Base-by-base conservation (phyloP, 2,113 vertebrate genomes). In the Scomber colias region DNA sequence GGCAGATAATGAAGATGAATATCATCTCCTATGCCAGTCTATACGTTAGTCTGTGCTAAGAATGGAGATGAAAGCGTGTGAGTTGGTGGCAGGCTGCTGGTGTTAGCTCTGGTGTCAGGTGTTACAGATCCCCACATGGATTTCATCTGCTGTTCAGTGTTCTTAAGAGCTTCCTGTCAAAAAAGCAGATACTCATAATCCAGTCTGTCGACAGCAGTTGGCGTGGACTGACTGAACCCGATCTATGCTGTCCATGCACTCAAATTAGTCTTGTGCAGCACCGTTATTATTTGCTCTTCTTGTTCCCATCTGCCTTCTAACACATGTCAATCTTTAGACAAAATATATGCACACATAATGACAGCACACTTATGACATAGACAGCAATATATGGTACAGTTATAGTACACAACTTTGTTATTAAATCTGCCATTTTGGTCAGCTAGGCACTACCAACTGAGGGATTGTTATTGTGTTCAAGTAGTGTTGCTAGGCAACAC, bases 161-260 rank as follows among this genome's bases (percentile, higher is more conserved):
- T 75, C 56, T 44, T 61, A 54, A 83, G 65, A 86, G 68, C 68
- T 54, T 84, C 51, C 50, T 65, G 77, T 82, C 27, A 40, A n/a
- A 71, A 85, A 56, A 24, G n/a, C 51, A 77, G 74, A 87, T 71
- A 82, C 54, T 35, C 49, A 68, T 82, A 87, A 92, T 82, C 83
- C 83, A 10, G n/a, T 51, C 17, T 15, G 70, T 64, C 24, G 3
- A 60, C 78, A 62, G 75, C 66, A 71, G 64, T 77, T 19, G 24
- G 24, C 24, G 76, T 61, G 74, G 81, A 89, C 64, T 27, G 50
- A 30, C 24, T 40, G 15, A 90, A 79, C 78, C 19, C 5, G 1
- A 12, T 0, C 12, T 44, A 49, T 45, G 64, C 44, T 11, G 35
- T 7, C 6, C 35, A 40, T 40, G 8, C 8, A 7, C 56, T 64